Conservation (phyloP, 2,888 invertebrate genomes). For the Diaphora mendica region DNA sequence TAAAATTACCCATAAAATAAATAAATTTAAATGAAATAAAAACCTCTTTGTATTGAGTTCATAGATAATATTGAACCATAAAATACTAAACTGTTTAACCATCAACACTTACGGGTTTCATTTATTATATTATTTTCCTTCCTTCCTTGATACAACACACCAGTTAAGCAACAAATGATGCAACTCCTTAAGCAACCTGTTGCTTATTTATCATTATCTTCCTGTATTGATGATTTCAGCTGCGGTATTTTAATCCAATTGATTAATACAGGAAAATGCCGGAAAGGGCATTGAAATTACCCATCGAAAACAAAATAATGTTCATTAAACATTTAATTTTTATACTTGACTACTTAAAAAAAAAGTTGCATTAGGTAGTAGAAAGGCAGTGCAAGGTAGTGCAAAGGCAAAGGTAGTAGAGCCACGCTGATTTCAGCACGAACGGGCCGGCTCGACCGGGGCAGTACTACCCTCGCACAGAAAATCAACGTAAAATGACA, state of each 20-base stretch:
- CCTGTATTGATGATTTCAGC: no score
- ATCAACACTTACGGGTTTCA: neutral
- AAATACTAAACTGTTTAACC: neutral
- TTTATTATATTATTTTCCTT: neutral
- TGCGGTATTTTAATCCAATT: neutral
- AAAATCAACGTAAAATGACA: no score
- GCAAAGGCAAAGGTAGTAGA: no score
- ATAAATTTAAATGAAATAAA: neutral
- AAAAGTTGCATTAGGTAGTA: no score
- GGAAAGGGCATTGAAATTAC: no score
- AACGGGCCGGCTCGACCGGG: no score
- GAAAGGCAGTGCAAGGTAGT: no score
- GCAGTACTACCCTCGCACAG: no score
- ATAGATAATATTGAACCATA: neutral
- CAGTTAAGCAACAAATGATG: neutral
- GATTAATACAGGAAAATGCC: no score
- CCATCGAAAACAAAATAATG: no score
- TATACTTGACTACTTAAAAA: neutral
- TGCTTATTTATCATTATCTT: neutral
- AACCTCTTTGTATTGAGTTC: neutral
- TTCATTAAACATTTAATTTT: neutral
- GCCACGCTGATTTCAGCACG: no score
- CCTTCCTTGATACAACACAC: no score
- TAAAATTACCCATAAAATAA: slow-evolving; percentile 2
- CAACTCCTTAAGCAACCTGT: neutral